Evolutionary conservation across 2,888 invertebrate species (phyloP), one percentile per base, ranked within the genome.

Genomic region (Hirtodrosophila trivittata): DNA sequence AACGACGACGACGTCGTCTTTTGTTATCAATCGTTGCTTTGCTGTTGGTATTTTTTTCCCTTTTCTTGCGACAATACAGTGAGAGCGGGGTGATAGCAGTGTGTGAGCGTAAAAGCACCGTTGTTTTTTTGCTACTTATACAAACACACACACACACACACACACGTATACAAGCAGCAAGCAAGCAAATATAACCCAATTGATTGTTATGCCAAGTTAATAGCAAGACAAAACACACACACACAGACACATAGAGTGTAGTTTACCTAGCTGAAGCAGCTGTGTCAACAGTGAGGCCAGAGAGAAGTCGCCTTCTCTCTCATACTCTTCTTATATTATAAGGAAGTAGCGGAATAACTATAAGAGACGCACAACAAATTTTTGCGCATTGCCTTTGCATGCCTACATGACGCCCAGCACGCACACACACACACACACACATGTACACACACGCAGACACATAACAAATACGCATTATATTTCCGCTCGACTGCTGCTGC

Each of bases 401-500:
- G 55, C 54, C 62, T 59, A 74, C 62, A 74, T 65, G 68, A 45
- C 45, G 68, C 47, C 63, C 35, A 49, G 52, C 54, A 56, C 66
- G 37, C 66, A 13, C 38, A 38, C 38, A 46, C 51, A 33, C 5
- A 5, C 28, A 33, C 21, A 26, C 10, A 42, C n/a, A 26, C 43
- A 42, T 10, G 49, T 55, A 26, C 37, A 26, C 16, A 57, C 14
- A 14, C 7, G 28, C 43, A 37, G 13, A 43, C 6, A 35, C 16
- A 57, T 21, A 37, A 56, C 37, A 46, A 62, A 63, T 66, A 78
- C 77, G 75, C 85, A 82, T 70, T 80, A 75, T 86, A 86, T 88
- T 86, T 87, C 87, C 87, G 88, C 77, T 87, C 70, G 64, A 73
- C 58, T 70, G 75, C n/a, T n/a, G 39, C 35, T 38, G 67, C 60